Conservation (phyloP, 2,888 invertebrate species). For the Limnephilus lunatus region DNA sequence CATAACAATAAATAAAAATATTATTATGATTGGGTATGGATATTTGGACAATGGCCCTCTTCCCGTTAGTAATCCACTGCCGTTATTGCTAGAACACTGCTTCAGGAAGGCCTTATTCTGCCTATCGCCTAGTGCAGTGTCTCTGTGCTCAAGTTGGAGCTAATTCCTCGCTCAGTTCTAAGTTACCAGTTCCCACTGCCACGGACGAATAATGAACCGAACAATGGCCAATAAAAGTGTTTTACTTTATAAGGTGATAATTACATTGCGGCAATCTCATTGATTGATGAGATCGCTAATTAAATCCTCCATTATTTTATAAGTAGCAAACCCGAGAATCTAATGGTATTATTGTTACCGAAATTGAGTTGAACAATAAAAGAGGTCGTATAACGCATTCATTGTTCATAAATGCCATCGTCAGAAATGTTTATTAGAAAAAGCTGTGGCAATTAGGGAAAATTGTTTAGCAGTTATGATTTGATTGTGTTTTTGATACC, state of each 20-base stretch:
- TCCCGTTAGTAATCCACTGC: neutral
- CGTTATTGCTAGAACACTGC: neutral
- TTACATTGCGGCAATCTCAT: conserved; percentile 51
- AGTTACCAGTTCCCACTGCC: conserved; percentile 9
- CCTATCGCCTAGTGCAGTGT: neutral
- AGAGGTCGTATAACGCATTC: conserved; percentile 2
- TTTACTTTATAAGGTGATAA: conserved; percentile 52
- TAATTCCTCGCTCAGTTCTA: conserved; percentile 10
- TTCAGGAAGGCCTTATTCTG: neutral
- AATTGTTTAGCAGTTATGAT: conserved; percentile 2
- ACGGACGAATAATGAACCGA: conserved; percentile 30
- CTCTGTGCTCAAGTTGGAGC: neutral
- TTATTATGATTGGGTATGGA: neutral
- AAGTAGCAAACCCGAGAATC: conserved; percentile 19
- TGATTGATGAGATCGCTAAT: conserved; percentile 51
- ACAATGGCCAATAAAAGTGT: conserved; percentile 56
- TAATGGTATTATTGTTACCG: conserved; percentile 1
- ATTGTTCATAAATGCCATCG: conserved; percentile 9
- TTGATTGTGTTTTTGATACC: conserved; percentile 2
- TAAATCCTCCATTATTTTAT: conserved; percentile 24
- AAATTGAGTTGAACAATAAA: conserved; percentile 2
- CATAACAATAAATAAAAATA: neutral
- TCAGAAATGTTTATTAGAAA: conserved; percentile 6
- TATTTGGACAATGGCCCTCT: neutral
- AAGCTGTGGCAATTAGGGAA: neutral